Percentiles rank a stretch among this genome's conserved stretches.
These are phyloP conservation scores for Lasioglossum baleicum DNA, from an alignment of 1,140 invertebrate species.

Conservation along the genomic window DNA sequence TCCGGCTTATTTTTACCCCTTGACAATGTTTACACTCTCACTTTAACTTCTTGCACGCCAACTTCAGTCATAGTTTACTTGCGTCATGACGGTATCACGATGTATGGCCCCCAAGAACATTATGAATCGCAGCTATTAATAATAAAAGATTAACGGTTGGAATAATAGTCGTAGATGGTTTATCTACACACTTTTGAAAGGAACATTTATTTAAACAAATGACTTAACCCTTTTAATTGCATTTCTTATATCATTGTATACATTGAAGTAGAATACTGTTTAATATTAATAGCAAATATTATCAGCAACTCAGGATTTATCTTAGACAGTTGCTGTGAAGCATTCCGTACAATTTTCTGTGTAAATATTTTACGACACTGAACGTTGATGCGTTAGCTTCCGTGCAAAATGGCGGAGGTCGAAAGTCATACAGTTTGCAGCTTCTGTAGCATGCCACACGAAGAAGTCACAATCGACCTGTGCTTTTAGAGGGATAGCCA, in stretches of 20 bases:
- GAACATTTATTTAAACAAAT: too few species aligned
- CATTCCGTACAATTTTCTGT: neutral
- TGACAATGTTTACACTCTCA: neutral
- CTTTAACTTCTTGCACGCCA: slow-evolving; percentile 14
- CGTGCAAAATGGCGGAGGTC: slow-evolving; percentile 17
- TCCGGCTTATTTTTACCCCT: neutral
- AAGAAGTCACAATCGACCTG: slow-evolving; percentile 42
- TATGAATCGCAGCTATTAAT: neutral
- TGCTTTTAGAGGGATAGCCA: slow-evolving; percentile 62
- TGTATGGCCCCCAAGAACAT: neutral
- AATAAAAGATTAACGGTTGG: neutral
- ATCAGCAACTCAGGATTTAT: too few species aligned
- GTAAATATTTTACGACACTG: slow-evolving; percentile 16
- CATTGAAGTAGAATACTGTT: too few species aligned
- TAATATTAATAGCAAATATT: too few species aligned
- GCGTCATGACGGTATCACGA: slow-evolving; percentile 8
- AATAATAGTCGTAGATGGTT: neutral
- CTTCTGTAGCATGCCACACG: slow-evolving; percentile 59
- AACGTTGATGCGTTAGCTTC: neutral
- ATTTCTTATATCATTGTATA: too few species aligned
- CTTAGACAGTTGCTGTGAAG: neutral
- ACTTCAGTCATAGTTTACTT: neutral
- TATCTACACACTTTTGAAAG: too few species aligned
- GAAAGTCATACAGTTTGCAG: slow-evolving; percentile 60
- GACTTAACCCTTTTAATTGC: too few species aligned